These are phyloP conservation scores for Terrapene triunguis DNA, from an alignment of 2,113 vertebrate genomes.

Conservation along the genomic window DNA sequence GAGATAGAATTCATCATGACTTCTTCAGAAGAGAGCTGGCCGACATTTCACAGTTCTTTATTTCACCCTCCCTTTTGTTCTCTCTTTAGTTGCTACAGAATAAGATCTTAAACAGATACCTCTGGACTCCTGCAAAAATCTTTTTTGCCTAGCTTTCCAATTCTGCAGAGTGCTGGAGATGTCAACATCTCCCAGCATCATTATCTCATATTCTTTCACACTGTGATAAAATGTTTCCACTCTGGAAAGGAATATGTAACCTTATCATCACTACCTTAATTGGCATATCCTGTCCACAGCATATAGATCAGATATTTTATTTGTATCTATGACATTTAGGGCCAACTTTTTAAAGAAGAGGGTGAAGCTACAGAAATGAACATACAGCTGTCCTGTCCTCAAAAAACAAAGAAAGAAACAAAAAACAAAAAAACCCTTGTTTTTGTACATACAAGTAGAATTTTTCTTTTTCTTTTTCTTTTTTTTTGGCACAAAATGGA, in stretches of 20 bases:
- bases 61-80: not conserved
- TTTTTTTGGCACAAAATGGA: not conserved
- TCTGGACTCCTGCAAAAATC: not conserved
- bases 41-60: not conserved
- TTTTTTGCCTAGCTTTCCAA: not conserved
- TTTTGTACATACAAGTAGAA: not conserved
- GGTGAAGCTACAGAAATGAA: not conserved
- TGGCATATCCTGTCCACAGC: not conserved
- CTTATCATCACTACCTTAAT: not conserved
- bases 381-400: not conserved
- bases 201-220: not conserved
- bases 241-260: not conserved
- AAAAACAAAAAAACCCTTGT: not conserved
- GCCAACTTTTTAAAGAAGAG: not conserved
- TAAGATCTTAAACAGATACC: not conserved
- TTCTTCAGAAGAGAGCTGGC: rapidly evolving
- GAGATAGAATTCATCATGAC: not conserved
- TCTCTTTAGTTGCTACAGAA: not conserved
- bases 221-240: not conserved
- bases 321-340: not conserved
- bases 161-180: not conserved
- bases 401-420: not conserved
- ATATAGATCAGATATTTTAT: not conserved
- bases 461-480: not conserved
- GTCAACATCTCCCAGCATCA: not conserved